Base-by-base conservation (phyloP, 2,113 vertebrate genomes). In the Stigmatopora argus region DNA sequence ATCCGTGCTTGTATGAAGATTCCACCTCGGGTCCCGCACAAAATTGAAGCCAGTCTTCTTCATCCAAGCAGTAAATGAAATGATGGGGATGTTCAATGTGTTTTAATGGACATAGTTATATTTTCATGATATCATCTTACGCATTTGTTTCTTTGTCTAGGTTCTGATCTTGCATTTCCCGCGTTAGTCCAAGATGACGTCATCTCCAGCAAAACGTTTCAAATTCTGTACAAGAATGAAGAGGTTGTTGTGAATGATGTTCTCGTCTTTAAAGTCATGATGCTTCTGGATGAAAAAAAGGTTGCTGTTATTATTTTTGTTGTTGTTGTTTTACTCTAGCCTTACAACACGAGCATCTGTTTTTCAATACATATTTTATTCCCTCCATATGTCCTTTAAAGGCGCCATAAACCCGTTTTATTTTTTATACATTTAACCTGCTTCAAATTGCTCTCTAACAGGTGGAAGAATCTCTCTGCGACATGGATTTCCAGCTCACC, bases 201-300 rank as follows among this genome's bases (percentile, higher is more conserved):
- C 74, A 91, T 95, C 89, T 94, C 92, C 86, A 99, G 97, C 89
- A 99, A 98, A 93, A 96, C 96, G 15, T 99, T 98, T 90, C 96
- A 98, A 82, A 99, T 99, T 85, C 91, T 99, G 48, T 99, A 98
- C 82, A 99, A 98, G 93, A 99, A 97, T 71, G 96, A 99, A 79
- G 96, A 98, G 77, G 91, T 99, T 77, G 88, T 93, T 66, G 91
- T 98, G 78, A 98, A 98, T 0, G 96, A 99, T 58, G 95, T 96
- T 73, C 93, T 98, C 77, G 88, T 98, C 79, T 97, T 98, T 87
- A 99, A 98, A 93, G 92, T 98, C 78, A 97, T 96, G 92, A 93
- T 98, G 95, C 90, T 99, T 58, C 88, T 99, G 79, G 97, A 99
- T 89, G 95, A 95, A 85, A 96, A 89, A 80, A 99, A 94, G 95